phyloP scores from a whole-genome alignment of 2,113 vertebrate species.

The Phaethornis superciliosus region DNA sequence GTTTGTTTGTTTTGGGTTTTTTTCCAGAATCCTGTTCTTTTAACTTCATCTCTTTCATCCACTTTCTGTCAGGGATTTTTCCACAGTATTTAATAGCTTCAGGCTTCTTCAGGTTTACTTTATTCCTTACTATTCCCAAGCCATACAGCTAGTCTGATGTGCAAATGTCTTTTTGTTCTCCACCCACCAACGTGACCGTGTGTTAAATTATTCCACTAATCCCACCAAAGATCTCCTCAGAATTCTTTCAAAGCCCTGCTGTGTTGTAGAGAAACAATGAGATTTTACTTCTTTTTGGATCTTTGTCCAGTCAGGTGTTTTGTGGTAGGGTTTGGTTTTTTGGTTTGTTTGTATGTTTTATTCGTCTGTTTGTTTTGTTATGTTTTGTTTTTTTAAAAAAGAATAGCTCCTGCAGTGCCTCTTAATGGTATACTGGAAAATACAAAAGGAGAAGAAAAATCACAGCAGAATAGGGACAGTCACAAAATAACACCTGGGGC shows the following conservation, averaged over 20 bases:
- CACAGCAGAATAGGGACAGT: background rate
- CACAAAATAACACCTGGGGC: background rate
- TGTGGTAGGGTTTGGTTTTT: too few species aligned
- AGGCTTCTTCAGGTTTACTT: background rate
- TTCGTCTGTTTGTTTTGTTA: background rate
- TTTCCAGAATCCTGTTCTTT: background rate
- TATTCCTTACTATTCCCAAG: background rate
- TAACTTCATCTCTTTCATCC: background rate
- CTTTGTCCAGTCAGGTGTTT: background rate
- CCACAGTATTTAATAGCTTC: background rate
- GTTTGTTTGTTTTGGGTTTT: background rate
- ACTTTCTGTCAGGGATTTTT: background rate
- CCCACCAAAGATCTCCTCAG: background rate
- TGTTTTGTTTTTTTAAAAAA: background rate
- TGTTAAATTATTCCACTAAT: slow-evolving; percentile 28
- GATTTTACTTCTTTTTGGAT: background rate
- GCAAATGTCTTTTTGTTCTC: slow-evolving; percentile 13
- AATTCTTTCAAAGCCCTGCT: background rate
- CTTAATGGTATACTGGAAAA: background rate
- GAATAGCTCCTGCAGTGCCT: background rate
- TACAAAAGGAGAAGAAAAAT: background rate
- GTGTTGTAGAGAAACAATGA: background rate
- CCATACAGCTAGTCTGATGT: background rate
- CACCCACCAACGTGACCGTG: background rate
- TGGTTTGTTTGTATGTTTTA: too few species aligned